A percentile compares a stretch with the other conserved stretches of the same genome.
Evolutionary conservation across 2,888 invertebrate species (phyloP).

Genomic region (Drosophila ustulata): DNA sequence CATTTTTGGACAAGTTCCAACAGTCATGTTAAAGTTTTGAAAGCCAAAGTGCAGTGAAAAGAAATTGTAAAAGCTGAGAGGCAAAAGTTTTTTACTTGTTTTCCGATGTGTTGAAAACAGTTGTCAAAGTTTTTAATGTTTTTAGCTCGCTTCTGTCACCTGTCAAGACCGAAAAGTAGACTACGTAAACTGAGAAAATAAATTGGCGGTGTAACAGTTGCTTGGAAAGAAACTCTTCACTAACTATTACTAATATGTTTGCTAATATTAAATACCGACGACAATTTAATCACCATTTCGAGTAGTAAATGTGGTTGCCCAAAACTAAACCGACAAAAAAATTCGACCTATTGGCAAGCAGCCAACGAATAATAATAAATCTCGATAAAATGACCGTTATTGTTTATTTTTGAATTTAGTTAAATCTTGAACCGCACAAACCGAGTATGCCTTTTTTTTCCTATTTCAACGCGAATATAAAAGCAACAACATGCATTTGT

Average conservation of each 20-base stretch:
- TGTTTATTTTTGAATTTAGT: too few relatives aligned
- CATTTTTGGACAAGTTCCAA: slow-evolving; percentile 49
- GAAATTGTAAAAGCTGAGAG: slow-evolving; percentile 37
- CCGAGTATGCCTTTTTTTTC: too few relatives aligned
- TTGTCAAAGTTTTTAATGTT: slow-evolving; percentile 81
- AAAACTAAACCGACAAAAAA: too few relatives aligned
- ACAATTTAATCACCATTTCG: neutral
- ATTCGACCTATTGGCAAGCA: too few relatives aligned
- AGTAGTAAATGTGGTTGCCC: too few relatives aligned
- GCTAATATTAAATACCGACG: neutral
- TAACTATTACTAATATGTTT: slow-evolving; percentile 3
- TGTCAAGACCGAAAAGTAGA: slow-evolving; percentile 60
- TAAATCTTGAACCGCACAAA: too few relatives aligned
- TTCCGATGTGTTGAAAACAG: slow-evolving; percentile 71
- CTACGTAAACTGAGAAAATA: slow-evolving; percentile 43
- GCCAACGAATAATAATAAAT: too few relatives aligned
- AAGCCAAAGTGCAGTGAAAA: slow-evolving; percentile 23
- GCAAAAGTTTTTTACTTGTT: slow-evolving; percentile 70
- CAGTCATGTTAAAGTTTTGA: slow-evolving; percentile 77
- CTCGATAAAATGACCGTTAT: too few relatives aligned
- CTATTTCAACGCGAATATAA: too few relatives aligned
- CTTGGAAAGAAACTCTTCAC: neutral
- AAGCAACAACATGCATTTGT: too few relatives aligned
- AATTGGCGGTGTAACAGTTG: slow-evolving; percentile 26
- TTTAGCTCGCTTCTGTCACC: slow-evolving; percentile 76